These are phyloP conservation scores for Brachypteracias leptosomus DNA, from an alignment of 2,113 vertebrate species.

Conservation along the genomic window DNA sequence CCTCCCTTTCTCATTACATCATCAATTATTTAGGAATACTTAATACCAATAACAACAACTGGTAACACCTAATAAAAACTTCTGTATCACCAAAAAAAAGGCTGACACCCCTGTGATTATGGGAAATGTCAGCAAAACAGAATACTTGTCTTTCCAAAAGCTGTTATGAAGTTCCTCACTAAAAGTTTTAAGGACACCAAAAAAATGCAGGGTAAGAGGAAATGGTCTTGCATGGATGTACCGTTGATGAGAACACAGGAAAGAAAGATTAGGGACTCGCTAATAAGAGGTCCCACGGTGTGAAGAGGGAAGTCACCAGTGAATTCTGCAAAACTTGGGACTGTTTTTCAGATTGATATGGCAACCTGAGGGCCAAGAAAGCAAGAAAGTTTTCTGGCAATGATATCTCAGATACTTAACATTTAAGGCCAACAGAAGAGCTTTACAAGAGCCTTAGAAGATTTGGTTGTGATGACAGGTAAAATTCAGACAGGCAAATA, in stretches of 20 bases:
- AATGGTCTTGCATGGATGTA: neutral
- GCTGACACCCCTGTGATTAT: neutral
- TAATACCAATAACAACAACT: neutral
- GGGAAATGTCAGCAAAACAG: neutral
- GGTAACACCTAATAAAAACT: neutral
- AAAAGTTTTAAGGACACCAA: neutral
- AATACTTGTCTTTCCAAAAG: neutral
- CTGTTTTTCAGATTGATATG: neutral
- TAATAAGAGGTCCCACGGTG: neutral
- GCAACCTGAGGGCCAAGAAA: neutral
- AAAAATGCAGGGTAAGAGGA: neutral
- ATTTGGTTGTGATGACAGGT: neutral
- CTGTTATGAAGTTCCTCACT: neutral
- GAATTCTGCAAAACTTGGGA: neutral
- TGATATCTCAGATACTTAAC: neutral
- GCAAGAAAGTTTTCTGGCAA: neutral
- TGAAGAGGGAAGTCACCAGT: neutral
- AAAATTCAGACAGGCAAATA: neutral
- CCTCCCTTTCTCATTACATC: neutral
- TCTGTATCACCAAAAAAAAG: neutral
- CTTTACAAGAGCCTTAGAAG: neutral
- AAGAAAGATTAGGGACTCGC: neutral
- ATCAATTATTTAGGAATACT: neutral
- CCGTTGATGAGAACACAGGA: neutral
- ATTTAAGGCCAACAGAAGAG: neutral